Conservation (phyloP, 1,140 invertebrate species). For the silkworm (Bombyx mori) region ASM3026992v2 NC_085110.1:3441001-3441500, state of each 20-base stretch:
- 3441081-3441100: slow-evolving; percentile 5
- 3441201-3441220: slow-evolving; percentile 33
- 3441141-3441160: slow-evolving; percentile 3
- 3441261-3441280: slow-evolving; percentile 39
- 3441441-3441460: too few relatives aligned
- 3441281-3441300: background rate
- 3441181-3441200: slow-evolving; percentile 17
- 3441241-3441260: slow-evolving; percentile 20
- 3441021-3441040: slow-evolving; percentile 54
- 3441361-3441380: too few relatives aligned
- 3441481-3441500: too few relatives aligned
- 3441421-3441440: too few relatives aligned
- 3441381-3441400: too few relatives aligned
- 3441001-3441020: slow-evolving; percentile 63
- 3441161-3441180: slow-evolving; percentile 15
- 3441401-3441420: too few relatives aligned
- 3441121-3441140: background rate
- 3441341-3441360: too few relatives aligned
- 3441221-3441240: slow-evolving; percentile 30
- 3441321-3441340: too few relatives aligned
- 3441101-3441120: slow-evolving; percentile 9
- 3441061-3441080: too few relatives aligned
- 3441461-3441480: too few relatives aligned
- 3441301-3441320: too few relatives aligned
- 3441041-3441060: slow-evolving; percentile 43